Base-by-base conservation (phyloP, 2,888 invertebrate species). In the Aphidius colemani region DNA sequence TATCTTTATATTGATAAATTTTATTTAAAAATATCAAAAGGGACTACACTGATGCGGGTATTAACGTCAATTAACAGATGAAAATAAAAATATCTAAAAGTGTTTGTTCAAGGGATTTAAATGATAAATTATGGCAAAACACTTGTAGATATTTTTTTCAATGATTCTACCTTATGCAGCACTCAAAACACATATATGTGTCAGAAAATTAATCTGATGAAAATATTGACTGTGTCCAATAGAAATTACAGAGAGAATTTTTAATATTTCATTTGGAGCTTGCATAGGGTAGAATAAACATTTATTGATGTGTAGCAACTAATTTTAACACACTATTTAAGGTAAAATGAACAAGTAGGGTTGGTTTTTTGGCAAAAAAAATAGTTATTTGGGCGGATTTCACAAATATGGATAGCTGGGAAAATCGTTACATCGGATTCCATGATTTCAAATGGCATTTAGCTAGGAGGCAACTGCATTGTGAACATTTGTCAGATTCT, bases 351-450 rank as follows among this genome's bases (percentile, higher is more conserved):
- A 65, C 55, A 60, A 41, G 57, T 58, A 56, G 56, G 13, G 48
- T 59, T 7, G 40, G 8, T 40, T 8, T 30, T n/a, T n/a, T 5
- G 39, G n/a, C n/a, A n/a, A n/a, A n/a, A 5, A 7, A 40, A 45
- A 39, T 44, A 9, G 46, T 45, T 56, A 57, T 58, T 43, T 56
- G 50, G 40, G 45, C 18, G 50, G 53, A 59, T 56, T 44, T 50
- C 61, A 62, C 44, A 65, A 40, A 57, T 39, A 30, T 7, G 44
- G 65, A 53, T 53, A 53, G 44, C 71, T 75, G 71, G 74, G 73
- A 75, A 46, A 65, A 77, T 78, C 74, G 74, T 78, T 76, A 75
- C 74, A 73, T 71, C 75, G 70, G 75, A 78, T 79, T 79, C 78
- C 75, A 72, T 72, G 72, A 74, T 77, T 76, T 71, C 72, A 75